Evolutionary conservation across 92 coral and sea anemone species (phyloP), one percentile per base, ranked within the genome.

Genomic region (Desmophyllum pertusum): DNA sequence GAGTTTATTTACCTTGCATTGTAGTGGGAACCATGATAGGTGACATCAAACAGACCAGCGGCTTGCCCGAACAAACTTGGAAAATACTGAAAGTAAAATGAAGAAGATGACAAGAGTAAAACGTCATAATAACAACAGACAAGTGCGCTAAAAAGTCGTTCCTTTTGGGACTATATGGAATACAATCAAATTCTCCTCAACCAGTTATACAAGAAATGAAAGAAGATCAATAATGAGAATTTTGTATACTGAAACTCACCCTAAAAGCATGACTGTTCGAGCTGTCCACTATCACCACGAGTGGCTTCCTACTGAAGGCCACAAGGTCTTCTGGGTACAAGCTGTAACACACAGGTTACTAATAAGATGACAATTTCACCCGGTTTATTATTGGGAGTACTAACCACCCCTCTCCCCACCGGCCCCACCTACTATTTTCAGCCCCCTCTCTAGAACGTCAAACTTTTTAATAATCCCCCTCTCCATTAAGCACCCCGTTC

Each of bases 321-420:
- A 96, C 88, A 43, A 96, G 83, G 74, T 96, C 99, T 30, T 94
- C 99, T 27, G 99, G 99, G 84, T 92, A 96, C 70, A 96, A 69
- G 73, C 99, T 96, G 64, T 14, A 85, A 62, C 43, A 36, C 10
- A 2, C 14, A 23, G 14, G 13, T 59, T 8, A 59, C 10, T 2
- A 57, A 59, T n/a, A n/a, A n/a, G n/a, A n/a, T n/a, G n/a, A n/a
- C n/a, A n/a, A n/a, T n/a, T n/a, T n/a, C n/a, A n/a, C n/a, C n/a
- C n/a, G n/a, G n/a, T n/a, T n/a, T n/a, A n/a, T n/a, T n/a, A n/a
- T n/a, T n/a, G n/a, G n/a, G n/a, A n/a, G n/a, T n/a, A n/a, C n/a
- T n/a, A n/a, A n/a, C n/a, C n/a, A n/a, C n/a, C n/a, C n/a, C n/a
- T n/a, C n/a, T n/a, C n/a, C n/a, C n/a, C n/a, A n/a, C n/a, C n/a